Evolutionary conservation across 2,888 invertebrate genomes (phyloP), one percentile per base, ranked within the genome.

Genomic region (Microctonus brassicae): DNA sequence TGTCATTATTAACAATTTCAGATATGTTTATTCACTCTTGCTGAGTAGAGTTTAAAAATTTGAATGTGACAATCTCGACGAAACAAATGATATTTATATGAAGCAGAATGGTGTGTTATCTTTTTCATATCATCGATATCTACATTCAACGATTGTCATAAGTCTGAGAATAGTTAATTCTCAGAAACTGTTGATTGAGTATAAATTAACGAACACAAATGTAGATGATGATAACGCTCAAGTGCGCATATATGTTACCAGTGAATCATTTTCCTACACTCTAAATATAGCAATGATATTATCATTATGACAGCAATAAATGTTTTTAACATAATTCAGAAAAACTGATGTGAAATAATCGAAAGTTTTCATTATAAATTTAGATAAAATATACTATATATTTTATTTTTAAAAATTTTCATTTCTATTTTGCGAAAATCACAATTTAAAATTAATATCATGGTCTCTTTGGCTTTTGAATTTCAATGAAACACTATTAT

Each of bases 401-500:
- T n/a, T n/a, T n/a, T n/a, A n/a, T n/a, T n/a, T n/a, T n/a, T n/a
- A n/a, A n/a, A n/a, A n/a, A n/a, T n/a, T n/a, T n/a, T 5, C 29
- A 17, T 17, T 6, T 17, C 47, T 72, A 29, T 61, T 73, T 73
- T 11, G 77, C 88, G 78, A 87, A 90, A 42, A 90, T 74, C 61
- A 88, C 85, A 11, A 90, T 82, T 87, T 64, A 74, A 89, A 90
- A 75, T 89, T 88, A 72, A 90, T 86, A 22, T 88, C 84, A 55
- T 86, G 83, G 20, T 88, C 83, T 17, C 88, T 82, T 73, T 88
- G 85, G 24, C 90, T 89, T 76, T 88, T 89, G 78, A 90, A 88
- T 39, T 83, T 84, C 0, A 90, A 70, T 0, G 84, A 84, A 1
- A 85, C 88, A 33, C 78, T 80, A 9, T 66, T 80, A 58, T 73